Conservation (phyloP, 2,888 invertebrate species). For the Trissolcus brochymenae region DNA sequence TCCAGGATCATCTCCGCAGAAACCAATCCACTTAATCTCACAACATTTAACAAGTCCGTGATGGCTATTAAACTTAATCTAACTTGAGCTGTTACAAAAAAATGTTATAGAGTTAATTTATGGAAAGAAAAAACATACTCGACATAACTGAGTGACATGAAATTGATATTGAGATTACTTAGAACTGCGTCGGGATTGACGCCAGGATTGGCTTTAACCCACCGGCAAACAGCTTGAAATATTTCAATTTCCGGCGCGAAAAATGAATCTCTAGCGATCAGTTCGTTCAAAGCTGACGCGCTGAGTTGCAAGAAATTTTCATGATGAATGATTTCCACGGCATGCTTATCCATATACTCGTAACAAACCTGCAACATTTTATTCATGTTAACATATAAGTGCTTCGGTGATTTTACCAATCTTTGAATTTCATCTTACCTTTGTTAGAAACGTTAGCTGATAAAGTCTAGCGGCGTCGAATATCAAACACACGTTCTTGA, state of each 20-base stretch:
- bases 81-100: slow-evolving; percentile 67
- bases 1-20: slow-evolving; percentile 94
- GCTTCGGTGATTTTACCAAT: background rate
- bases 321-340: slow-evolving; percentile 88
- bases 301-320: slow-evolving; percentile 91
- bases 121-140: background rate
- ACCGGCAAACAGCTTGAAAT: slow-evolving; percentile 91
- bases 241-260: slow-evolving; percentile 97
- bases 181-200: slow-evolving; percentile 74
- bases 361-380: slow-evolving; percentile 84
- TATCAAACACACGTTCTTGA: slow-evolving; percentile 95
- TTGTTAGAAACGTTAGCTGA: slow-evolving; percentile 79
- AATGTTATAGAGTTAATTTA: background rate
- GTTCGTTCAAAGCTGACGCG: slow-evolving; percentile 87
- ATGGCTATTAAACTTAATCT: slow-evolving; percentile 92
- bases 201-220: slow-evolving; percentile 89
- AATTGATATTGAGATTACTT: slow-evolving; percentile 59
- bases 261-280: slow-evolving; percentile 94
- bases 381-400: background rate
- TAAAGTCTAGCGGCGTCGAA: slow-evolving; percentile 92
- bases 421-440: slow-evolving; percentile 60
- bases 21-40: slow-evolving; percentile 91
- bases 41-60: slow-evolving; percentile 90
- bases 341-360: slow-evolving; percentile 93
- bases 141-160: too few species aligned